Base-by-base conservation (phyloP, 2,113 vertebrate species). In the Tachysurus vachellii region DNA sequence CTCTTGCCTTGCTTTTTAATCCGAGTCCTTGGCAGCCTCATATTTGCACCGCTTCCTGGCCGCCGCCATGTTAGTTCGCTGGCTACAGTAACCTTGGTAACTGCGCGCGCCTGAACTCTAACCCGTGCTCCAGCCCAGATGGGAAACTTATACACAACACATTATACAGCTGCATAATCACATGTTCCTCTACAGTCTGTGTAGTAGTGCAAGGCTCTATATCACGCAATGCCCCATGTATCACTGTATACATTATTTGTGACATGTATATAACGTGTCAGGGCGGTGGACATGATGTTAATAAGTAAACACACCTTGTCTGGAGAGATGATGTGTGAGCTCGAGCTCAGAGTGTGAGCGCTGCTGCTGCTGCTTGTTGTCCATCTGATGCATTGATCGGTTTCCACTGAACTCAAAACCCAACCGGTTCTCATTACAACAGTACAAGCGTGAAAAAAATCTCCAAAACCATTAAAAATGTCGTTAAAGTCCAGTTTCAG, bases 51-150 rank as follows among this genome's bases (percentile, higher is more conserved):
- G 44, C 44, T 53, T 73, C 42, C 23, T 26, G 28, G 28, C 31
- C 64, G 50, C 12, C 90, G 91, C 92, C 93, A 92, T 94, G 90
- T 93, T 93, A 88, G 91, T 91, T 92, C 91, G 89, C 92, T 91
- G 92, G 54, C 75, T 62, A 59, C 64, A 36, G 85, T 90, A 90
- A 92, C 95, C 95, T 86, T 94, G 95, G 94, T 91, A 95, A 96
- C 95, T 86, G 90, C 92, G 92, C 93, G 94, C 94, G 93, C 92
- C 92, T 94, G 89, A 94, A 71, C 94, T 91, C 91, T 95, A 94
- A 95, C 95, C 95, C n/a, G 87, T 84, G 85, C 62, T 16, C 42
- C 2, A 75, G 59, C 28, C 56, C 89, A 85, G 89, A 85, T 90
- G 50, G 66, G 80, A 87, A 88, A 92, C 91, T 91, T 85, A 50